These are phyloP conservation scores for Caenorhabditis virilis DNA, from an alignment of 2,888 invertebrate genomes.

Conservation along the genomic window DNA sequence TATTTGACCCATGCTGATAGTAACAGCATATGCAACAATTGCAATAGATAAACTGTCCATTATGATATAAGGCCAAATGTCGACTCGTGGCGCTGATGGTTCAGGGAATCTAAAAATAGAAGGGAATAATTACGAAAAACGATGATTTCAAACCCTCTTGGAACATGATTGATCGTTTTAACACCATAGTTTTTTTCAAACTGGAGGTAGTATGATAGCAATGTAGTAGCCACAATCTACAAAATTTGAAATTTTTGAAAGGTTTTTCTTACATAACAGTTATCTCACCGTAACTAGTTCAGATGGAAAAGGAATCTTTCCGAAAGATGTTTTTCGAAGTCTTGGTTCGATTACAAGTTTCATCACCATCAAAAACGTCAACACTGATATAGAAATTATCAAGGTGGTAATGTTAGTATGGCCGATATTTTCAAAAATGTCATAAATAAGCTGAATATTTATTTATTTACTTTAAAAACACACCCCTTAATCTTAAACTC, in stretches of 20 bases:
- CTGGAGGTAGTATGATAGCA: constrained; percentile 67
- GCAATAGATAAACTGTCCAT: constrained; percentile 70
- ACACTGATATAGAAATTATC: constrained; percentile 18
- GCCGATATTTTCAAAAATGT: constrained; percentile 21
- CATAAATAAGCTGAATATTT: constrained; percentile 26
- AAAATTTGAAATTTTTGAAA: constrained; percentile 4
- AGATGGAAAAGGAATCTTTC: constrained; percentile 51
- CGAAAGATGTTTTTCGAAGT: constrained; percentile 1
- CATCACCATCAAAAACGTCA: constrained; percentile 18
- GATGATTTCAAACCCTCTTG: constrained; percentile 70
- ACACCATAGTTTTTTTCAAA: constrained; percentile 68
- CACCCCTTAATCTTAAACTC: too few relatives aligned
- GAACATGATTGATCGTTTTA: constrained; percentile 70
- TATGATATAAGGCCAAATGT: constrained; percentile 71
- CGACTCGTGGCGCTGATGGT: constrained; percentile 62
- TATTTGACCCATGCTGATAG: constrained; percentile 71
- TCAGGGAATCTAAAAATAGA: constrained; percentile 60
- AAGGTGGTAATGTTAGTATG: constrained; percentile 38
- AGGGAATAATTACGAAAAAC: not conserved
- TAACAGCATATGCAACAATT: constrained; percentile 72
- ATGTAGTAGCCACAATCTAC: constrained; percentile 66
- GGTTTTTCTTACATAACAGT: not conserved
- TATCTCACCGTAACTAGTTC: constrained; percentile 58
- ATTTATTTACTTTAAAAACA: not conserved
- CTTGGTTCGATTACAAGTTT: constrained; percentile 32